Base-by-base conservation (phyloP, 1,140 invertebrate species). In the Euglossa dilemma region DNA sequence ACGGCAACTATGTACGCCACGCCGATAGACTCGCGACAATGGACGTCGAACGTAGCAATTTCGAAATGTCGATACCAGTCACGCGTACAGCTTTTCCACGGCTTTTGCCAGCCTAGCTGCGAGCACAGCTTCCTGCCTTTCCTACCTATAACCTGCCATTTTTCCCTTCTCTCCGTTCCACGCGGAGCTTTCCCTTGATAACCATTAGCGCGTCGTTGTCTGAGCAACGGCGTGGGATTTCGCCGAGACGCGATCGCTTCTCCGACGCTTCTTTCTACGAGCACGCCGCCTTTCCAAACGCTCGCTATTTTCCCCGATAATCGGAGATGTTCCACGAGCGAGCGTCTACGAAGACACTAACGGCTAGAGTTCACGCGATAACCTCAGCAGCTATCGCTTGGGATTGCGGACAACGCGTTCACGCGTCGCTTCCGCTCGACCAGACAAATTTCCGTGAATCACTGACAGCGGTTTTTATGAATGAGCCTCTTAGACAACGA, bases 61-160 rank as follows among this genome's bases (percentile, higher is more conserved):
- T 88, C 78, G 78, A 90, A 85, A 88, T 88, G 90, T 89, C 90
- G 84, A 90, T 91, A 91, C 83, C 89, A 90, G 89, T 87, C 87
- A 83, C 70, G 71, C 77, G 84, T 79, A 81, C 57, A 18, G 14
- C 72, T 47, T 71, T 76, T 61, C 59, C 71, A 56, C 8, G 67
- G 43, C 16, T 45, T 36, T 72, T 71, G 8, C 25, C 63, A 23
- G 69, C 28, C 61, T 69, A 25, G 28, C 73, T 75, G n/a, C 45
- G 57, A 50, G 11, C 54, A 12, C 28, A 76, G 57, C n/a, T 57
- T 66, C 43, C 23, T 23, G 36, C 50, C 67, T 56, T 63, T 18
- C 23, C 36, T 56, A 36, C 63, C 25, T 54, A 7, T 28, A 56
- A 56, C n/a, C n/a, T 69, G 72, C n/a, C 63, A 52, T 69, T 36